Evolutionary conservation across 2,113 vertebrate species (phyloP), one percentile per base, ranked within the genome.

Genomic region (Erythrolamprus reginae): DNA sequence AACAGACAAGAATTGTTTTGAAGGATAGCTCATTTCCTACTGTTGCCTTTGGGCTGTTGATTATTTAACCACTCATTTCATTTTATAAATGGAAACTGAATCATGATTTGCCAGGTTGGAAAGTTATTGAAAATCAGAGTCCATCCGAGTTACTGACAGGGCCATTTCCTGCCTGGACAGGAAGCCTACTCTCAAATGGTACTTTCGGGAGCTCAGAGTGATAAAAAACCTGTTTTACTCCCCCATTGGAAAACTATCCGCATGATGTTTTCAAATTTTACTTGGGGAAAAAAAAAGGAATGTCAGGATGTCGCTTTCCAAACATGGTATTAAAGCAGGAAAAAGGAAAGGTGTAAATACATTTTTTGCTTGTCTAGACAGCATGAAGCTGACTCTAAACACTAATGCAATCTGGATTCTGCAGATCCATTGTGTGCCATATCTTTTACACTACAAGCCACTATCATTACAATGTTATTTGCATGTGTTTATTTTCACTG

Each of bases 21-120:
- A 96, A 96, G 95, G 94, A 95, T 95, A 91, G 95, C 90, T 95
- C 95, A 95, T 96, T 98, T 98, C 97, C 97, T 97, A 89, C 89
- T 92, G 95, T 95, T 96, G 94, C 89, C 93, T 95, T 94, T 93
- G 84, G 90, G 89, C 93, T 90, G 93, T 93, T 96, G 84, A 96
- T 96, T 97, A 96, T 96, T 95, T 94, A 92, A 93, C 94, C 94
- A 87, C 92, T 94, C 84, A 95, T 96, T 97, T 96, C 95, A 94
- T 95, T 97, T 96, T 96, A 97, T 96, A 97, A 97, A 97, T 97
- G 97, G 97, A 97, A 97, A 96, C 94, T 96, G 96, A 97, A 96
- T 97, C 97, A 97, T 92, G 91, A 93, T 96, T 97, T 97, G 95
- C 94, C 86, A 94, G 89, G 2, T 95, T 97, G 95, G 95, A 97